Base-by-base conservation (phyloP, 2,888 invertebrate species). In the Scotopteryx bipunctaria region DNA sequence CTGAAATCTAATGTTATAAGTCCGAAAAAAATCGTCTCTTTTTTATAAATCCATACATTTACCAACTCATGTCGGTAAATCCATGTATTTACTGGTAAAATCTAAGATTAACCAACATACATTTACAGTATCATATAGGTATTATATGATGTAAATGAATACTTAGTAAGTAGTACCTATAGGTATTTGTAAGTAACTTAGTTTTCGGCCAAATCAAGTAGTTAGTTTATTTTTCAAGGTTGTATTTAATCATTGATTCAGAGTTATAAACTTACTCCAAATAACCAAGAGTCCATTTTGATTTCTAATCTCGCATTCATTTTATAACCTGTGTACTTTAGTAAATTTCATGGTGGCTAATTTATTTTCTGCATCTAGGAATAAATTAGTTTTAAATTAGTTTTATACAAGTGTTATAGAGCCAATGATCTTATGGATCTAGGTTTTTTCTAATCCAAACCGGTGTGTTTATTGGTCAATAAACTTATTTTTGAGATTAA, bases 361-460 rank as follows among this genome's bases (percentile, higher is more conserved):
- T 61, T 61, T 53, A 55, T 49, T 57, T 59, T 54, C 51, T 19
- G 42, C 52, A 61, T 40, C 55, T 49, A 48, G 43, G 45, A 51
- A 57, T 57, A 57, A 21, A 60, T 60, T 55, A 46, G 44, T 32
- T 56, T 43, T n/a, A n/a, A n/a, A n/a, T n/a, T n/a, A n/a, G n/a
- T n/a, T n/a, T 53, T 55, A 31, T 56, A 57, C 42, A 52, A 33
- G 45, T 46, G 41, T 42, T n/a, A n/a, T 43, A 48, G 37, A 53
- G 59, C 15, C 55, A 63, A 46, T 57, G 58, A 55, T 59, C 58
- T 55, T 35, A 17, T 13, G 38, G 36, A 42, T 50, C 52, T 58
- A 55, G 59, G 46, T 61, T 48, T 54, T 57, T 51, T 17, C 16
- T 44, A 43, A 29, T 36, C 13, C 13, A n/a, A 25, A 44, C 49